Percentiles rank a stretch among this genome's conserved stretches.
Evolutionary conservation across 2,797 vertebrate species (phyloP).

Genomic region (Melanotaenia maccullochi): DNA sequence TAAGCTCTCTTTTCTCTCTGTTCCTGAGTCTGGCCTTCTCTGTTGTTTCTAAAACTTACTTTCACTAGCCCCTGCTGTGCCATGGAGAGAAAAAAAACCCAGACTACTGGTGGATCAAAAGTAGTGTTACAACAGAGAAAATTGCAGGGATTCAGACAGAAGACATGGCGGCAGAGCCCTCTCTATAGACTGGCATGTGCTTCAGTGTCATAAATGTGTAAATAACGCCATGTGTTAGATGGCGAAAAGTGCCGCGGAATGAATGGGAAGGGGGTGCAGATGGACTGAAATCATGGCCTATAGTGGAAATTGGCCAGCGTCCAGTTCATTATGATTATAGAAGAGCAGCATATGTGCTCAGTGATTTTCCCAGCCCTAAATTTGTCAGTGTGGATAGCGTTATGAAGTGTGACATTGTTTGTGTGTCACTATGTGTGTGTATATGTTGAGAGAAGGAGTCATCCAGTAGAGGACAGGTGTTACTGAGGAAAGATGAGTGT

Average conservation of each 20-base stretch:
- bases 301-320: constrained; percentile 72
- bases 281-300: constrained; percentile 76
- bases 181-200: constrained; percentile 65
- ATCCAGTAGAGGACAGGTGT: constrained; percentile 61
- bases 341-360: constrained; percentile 71
- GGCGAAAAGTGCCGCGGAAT: constrained; percentile 48
- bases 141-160: constrained; percentile 29
- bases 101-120: constrained; percentile 38
- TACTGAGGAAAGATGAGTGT: constrained; percentile 38
- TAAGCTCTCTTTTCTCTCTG: constrained; percentile 61
- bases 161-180: constrained; percentile 50
- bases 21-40: constrained; percentile 48
- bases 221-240: constrained; percentile 79
- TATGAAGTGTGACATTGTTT: constrained; percentile 39
- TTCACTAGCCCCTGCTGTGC: constrained; percentile 11
- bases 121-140: constrained; percentile 40
- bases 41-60: constrained; percentile 65
- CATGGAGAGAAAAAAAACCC: constrained; percentile 14
- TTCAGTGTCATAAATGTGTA: constrained; percentile 82
- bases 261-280: constrained; percentile 60
- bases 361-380: constrained; percentile 60
- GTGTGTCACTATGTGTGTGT: constrained; percentile 24
- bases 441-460: constrained; percentile 24
- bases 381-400: constrained; percentile 58
- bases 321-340: constrained; percentile 75